Evolutionary conservation across 2,888 invertebrate genomes (phyloP).

Genomic region (Molorchus minor): DNA sequence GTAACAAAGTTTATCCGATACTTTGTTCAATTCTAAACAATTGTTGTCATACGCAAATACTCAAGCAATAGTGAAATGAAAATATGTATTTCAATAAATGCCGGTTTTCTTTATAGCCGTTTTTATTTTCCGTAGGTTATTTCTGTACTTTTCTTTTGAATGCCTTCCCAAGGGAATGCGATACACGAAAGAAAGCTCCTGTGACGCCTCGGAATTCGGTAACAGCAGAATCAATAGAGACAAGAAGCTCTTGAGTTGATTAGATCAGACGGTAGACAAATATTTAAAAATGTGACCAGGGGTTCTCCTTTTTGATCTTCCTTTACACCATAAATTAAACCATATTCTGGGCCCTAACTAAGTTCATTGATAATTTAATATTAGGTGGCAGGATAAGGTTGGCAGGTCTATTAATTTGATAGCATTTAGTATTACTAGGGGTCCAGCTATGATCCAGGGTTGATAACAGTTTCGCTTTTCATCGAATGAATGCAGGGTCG

Average conservation of each 20-base stretch:
- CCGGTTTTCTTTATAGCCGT: too few relatives aligned
- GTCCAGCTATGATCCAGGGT: conserved; percentile 37
- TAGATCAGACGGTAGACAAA: conserved; percentile 10
- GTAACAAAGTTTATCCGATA: too few relatives aligned
- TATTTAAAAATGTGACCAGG: conserved; percentile 12
- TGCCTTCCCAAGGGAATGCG: too few relatives aligned
- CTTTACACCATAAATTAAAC: conserved; percentile 22
- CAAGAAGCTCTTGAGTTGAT: conserved; percentile 10
- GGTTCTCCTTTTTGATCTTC: conserved; percentile 10
- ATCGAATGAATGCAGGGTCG: not conserved
- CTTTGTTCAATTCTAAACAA: too few relatives aligned
- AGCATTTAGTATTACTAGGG: conserved; percentile 45
- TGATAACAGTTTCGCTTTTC: conserved; percentile 35
- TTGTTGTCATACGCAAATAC: too few relatives aligned
- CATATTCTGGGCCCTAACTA: conserved; percentile 30
- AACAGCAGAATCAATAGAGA: conserved; percentile 14
- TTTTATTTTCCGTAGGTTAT: too few relatives aligned
- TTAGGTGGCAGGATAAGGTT: conserved; percentile 36
- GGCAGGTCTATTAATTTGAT: conserved; percentile 48
- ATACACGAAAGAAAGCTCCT: too few relatives aligned
- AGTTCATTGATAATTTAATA: conserved; percentile 36
- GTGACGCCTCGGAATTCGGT: too few relatives aligned
- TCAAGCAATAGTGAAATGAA: too few relatives aligned
- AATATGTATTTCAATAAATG: too few relatives aligned
- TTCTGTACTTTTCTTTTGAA: too few relatives aligned